Conservation (phyloP, 2,797 vertebrate species). For the Sarcophilus harrisii region DNA sequence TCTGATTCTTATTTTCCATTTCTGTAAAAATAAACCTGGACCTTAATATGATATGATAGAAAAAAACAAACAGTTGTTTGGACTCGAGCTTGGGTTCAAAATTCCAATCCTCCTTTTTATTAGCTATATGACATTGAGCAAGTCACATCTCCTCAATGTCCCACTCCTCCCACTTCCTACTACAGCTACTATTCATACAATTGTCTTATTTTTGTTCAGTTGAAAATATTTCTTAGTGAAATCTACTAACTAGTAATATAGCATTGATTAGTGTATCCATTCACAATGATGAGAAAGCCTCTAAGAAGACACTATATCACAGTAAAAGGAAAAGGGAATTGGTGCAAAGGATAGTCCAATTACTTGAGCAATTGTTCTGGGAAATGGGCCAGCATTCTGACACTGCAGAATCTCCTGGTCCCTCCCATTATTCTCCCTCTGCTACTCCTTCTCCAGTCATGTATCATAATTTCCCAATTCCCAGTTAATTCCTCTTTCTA, state of each 20-base stretch:
- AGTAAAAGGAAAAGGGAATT: not conserved
- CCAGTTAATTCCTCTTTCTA: no score
- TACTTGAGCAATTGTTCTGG: not conserved
- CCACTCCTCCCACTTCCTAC: not conserved
- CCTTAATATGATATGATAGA: not conserved
- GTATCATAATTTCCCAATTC: not conserved
- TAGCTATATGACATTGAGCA: not conserved
- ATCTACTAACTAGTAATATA: not conserved
- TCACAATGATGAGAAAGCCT: not conserved
- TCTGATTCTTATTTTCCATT: not conserved
- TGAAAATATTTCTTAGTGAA: not conserved
- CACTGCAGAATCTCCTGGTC: not conserved
- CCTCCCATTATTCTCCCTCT: not conserved
- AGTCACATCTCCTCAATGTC: not conserved
- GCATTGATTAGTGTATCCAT: not conserved
- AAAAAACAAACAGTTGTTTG: not conserved
- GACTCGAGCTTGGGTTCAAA: not conserved
- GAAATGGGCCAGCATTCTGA: not conserved
- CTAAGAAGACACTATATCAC: not conserved
- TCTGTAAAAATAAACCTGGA: not conserved
- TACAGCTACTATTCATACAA: not conserved
- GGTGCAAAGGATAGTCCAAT: not conserved
- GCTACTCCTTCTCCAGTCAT: not conserved
- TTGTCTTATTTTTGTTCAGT: not conserved
- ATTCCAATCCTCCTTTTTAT: not conserved